Evolutionary conservation across 2,797 vertebrate species (phyloP).

Genomic region (Sebastolobus altivelis): DNA sequence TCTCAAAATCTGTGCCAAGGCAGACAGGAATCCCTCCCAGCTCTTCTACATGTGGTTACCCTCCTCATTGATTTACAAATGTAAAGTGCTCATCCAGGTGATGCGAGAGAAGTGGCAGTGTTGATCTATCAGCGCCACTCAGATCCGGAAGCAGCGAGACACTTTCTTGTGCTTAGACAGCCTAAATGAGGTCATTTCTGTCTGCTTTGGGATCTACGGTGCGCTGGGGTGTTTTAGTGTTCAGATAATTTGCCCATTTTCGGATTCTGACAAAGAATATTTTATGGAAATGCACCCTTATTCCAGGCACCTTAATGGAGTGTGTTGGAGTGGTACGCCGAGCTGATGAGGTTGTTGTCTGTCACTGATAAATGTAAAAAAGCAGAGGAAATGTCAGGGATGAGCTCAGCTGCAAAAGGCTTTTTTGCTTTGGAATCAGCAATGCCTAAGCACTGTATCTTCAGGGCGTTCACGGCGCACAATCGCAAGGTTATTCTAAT

Average conservation of each 20-base stretch:
- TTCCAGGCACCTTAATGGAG: slow-evolving; percentile 85
- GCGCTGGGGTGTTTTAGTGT: slow-evolving; percentile 81
- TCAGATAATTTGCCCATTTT: slow-evolving; percentile 87
- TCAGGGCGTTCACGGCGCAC: slow-evolving; percentile 49
- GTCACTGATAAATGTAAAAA: slow-evolving; percentile 78
- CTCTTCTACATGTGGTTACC: slow-evolving; percentile 77
- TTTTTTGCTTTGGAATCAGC: slow-evolving; percentile 69
- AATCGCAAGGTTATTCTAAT: slow-evolving; percentile 70
- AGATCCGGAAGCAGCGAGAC: slow-evolving; percentile 78
- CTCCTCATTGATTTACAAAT: slow-evolving; percentile 98
- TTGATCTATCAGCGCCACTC: slow-evolving; percentile 86
- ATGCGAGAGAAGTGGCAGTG: slow-evolving; percentile 86
- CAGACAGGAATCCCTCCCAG: slow-evolving; percentile 86
- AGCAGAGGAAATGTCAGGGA: slow-evolving; percentile 77
- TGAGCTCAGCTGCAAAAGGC: slow-evolving; percentile 61
- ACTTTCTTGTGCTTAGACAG: slow-evolving; percentile 85
- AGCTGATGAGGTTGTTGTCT: slow-evolving; percentile 82
- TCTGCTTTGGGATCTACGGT: slow-evolving; percentile 78
- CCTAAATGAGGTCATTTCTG: slow-evolving; percentile 89
- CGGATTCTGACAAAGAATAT: slow-evolving; percentile 87
- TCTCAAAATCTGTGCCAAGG: slow-evolving; percentile 78
- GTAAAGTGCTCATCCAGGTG: slow-evolving; percentile 92
- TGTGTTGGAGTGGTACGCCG: slow-evolving; percentile 69
- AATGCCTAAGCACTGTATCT: slow-evolving; percentile 50
- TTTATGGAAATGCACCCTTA: slow-evolving; percentile 88